These are phyloP conservation scores for Sipunculus nudus DNA, from an alignment of 2,888 invertebrate genomes.

Conservation along the genomic window DNA sequence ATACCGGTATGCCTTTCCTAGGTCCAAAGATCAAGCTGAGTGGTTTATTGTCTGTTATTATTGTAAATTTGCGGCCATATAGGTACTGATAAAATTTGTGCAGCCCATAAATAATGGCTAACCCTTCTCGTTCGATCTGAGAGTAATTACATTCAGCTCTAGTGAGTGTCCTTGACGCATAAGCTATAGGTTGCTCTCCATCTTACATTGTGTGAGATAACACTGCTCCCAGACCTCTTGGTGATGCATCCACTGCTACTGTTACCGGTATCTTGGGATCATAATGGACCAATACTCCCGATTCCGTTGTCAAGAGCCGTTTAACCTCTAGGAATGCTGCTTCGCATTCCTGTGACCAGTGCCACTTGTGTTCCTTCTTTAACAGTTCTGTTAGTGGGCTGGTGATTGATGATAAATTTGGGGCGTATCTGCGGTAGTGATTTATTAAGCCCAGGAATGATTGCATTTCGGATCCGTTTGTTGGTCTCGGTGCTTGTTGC, in stretches of 20 bases:
- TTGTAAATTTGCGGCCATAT: no score
- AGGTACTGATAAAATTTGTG: no score
- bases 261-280: slow-evolving; percentile 26
- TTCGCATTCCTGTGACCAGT: slow-evolving; percentile 9
- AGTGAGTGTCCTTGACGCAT: no score
- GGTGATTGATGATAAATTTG: slow-evolving; percentile 14
- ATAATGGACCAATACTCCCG: slow-evolving; percentile 32
- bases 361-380: slow-evolving; percentile 7
- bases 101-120: no score
- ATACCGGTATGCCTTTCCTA: no score
- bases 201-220: slow-evolving; percentile 28
- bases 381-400: slow-evolving; percentile 19
- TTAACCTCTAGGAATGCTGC: slow-evolving; percentile 17
- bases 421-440: slow-evolving; percentile 17
- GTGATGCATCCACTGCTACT: slow-evolving; percentile 39
- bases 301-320: not conserved
- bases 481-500: no score
- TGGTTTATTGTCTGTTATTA: no score
- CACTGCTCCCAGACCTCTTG: slow-evolving; percentile 41
- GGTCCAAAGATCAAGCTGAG: no score
- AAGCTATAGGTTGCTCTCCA: no score
- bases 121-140: no score
- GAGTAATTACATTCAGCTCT: no score
- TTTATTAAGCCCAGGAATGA: slow-evolving; percentile 24
- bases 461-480: no score